Evolutionary conservation across 2,888 invertebrate genomes (phyloP), one percentile per base, ranked within the genome.

Genomic region (Taphrorychus bicolor): DNA sequence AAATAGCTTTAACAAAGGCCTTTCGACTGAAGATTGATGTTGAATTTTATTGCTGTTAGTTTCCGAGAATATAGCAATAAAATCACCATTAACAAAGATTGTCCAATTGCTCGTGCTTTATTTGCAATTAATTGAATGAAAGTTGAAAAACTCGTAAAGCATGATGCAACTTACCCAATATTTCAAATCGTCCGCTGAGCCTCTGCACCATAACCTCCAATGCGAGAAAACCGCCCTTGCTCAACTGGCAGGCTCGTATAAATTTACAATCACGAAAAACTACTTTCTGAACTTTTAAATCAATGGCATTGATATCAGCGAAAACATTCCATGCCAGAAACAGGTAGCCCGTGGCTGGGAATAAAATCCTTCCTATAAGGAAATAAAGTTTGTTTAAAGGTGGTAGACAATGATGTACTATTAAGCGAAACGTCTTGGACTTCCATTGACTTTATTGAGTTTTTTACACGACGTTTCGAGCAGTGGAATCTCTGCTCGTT

Each of bases 331-430:
- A 87, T 18, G 59, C 74, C 3, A 74, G 51, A 41, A 60, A 73
- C 1, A 75, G 52, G 42, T 74, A 75, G 0, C 83, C 89, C 16
- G 91, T 88, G 66, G 91, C 91, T 2, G 92, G 91, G 71, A 80
- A 76, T 14, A 81, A 65, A 32, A 75, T 76, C 24, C 79, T 73
- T 56, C 74, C 74, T 75, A 42, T 17, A 60, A 24, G 14, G 14
- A n/a, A n/a, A n/a, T n/a, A 42, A 42, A 32, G 32, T 32, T 32
- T 32, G 2, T 45, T 14, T 32, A 5, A 32, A 32, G 11, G 5
- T 7, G 0, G 32, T 16, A 42, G 4, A 42, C n/a, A 16, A 11
- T 45, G 16, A 17, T 45, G 2, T 14, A 45, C 7, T 7, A 14
- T 17, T 5, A 45, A 4, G 9, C 5, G 14, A 5, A 45, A 17